Evolutionary conservation across 2,888 invertebrate species (phyloP).

Genomic region (Eilema sororculum): DNA sequence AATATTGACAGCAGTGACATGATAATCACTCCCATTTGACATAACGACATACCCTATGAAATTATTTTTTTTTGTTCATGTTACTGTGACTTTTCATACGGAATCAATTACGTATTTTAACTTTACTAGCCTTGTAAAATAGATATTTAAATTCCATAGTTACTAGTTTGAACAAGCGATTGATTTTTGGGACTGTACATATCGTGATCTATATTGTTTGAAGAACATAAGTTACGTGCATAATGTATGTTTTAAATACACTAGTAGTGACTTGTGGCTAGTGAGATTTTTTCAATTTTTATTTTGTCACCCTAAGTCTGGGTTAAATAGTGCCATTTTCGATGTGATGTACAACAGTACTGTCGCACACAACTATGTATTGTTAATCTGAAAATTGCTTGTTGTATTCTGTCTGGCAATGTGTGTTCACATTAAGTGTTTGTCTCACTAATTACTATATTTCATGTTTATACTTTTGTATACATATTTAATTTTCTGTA

Average conservation of each 20-base stretch:
- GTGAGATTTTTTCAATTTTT: slow-evolving; percentile 53
- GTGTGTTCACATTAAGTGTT: slow-evolving; percentile 52
- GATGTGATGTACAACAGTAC: slow-evolving; percentile 57
- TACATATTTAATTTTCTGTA: slow-evolving; percentile 44
- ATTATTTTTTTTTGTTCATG: slow-evolving; percentile 41
- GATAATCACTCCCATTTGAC: slow-evolving; percentile 30
- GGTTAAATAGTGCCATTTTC: slow-evolving; percentile 78
- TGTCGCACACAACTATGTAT: slow-evolving; percentile 46
- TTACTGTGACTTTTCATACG: slow-evolving; percentile 46
- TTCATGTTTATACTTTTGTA: slow-evolving; percentile 45
- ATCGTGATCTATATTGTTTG: slow-evolving; percentile 60
- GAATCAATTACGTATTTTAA: slow-evolving; percentile 42
- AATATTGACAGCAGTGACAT: slow-evolving; percentile 39
- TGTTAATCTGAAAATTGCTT: slow-evolving; percentile 46
- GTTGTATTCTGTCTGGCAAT: slow-evolving; percentile 49
- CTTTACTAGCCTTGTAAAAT: slow-evolving; percentile 45
- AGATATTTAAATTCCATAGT: slow-evolving; percentile 35
- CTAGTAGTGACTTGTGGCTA: slow-evolving; percentile 46
- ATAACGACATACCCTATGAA: slow-evolving; percentile 41
- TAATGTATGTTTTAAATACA: slow-evolving; percentile 44
- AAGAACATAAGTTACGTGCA: slow-evolving; percentile 51
- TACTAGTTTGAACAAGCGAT: slow-evolving; percentile 38
- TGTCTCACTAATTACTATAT: slow-evolving; percentile 40
- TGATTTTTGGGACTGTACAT: slow-evolving; percentile 60
- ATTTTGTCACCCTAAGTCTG: slow-evolving; percentile 57